Evolutionary conservation across 2,797 vertebrate genomes (phyloP).

Genomic region (Lophotriccus pileatus): DNA sequence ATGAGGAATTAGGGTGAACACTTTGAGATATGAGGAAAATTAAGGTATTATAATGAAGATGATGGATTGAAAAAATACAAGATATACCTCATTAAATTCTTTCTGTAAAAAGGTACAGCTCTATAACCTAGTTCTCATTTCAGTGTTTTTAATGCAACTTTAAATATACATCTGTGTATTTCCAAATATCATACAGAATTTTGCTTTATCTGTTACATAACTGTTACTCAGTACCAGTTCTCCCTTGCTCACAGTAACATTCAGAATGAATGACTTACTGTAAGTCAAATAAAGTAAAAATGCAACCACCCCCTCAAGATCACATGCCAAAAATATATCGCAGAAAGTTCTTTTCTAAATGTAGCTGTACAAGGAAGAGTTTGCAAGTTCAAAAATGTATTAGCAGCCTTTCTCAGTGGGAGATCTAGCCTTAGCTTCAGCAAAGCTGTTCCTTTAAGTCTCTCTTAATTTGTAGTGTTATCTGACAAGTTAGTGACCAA

Average conservation of each 20-base stretch:
- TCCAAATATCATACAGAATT: not conserved
- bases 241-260: not conserved
- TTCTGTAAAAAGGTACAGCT: not conserved
- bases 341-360: not conserved
- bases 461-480: not conserved
- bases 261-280: not conserved
- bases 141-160: not conserved
- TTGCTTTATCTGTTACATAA: not conserved
- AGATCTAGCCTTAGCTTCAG: not conserved
- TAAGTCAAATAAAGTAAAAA: conserved; percentile 35
- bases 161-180: not conserved
- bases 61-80: not conserved
- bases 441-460: not conserved
- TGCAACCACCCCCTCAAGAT: conserved; percentile 16
- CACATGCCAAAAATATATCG: not conserved
- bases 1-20: not conserved
- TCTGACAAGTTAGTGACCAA: not conserved
- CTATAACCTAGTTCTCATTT: not conserved
- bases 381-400: not conserved
- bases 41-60: not conserved
- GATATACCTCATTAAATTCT: not conserved
- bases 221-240: not conserved
- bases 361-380: not conserved
- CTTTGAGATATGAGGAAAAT: not conserved
- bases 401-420: not conserved